Conservation (phyloP, 1,140 invertebrate species). For the Micrasema minimum region DNA sequence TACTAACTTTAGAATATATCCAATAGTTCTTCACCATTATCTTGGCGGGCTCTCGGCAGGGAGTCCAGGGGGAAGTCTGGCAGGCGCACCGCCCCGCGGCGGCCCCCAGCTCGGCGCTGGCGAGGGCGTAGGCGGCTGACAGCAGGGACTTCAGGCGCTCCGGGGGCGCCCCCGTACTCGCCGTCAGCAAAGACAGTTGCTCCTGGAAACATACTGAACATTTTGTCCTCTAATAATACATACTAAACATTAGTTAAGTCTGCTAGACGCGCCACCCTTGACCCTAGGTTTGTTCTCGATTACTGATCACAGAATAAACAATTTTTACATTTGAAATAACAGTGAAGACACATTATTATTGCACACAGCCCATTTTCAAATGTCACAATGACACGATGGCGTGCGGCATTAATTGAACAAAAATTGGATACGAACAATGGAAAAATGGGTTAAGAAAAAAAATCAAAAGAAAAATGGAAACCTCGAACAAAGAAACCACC, state of each 20-base stretch:
- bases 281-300: too few relatives aligned
- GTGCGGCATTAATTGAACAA: not conserved
- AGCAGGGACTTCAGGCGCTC: constrained; percentile 76
- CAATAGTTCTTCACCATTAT: constrained; percentile 78
- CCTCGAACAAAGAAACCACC: not conserved
- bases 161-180: constrained; percentile 66
- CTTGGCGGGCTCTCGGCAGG: constrained; percentile 71
- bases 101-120: constrained; percentile 74
- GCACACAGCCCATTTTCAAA: not conserved
- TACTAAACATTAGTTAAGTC: not conserved
- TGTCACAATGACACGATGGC: constrained; percentile 6
- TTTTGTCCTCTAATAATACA: not conserved
- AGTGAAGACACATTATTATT: not conserved
- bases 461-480: constrained; percentile 12
- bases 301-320: too few relatives aligned
- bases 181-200: constrained; percentile 67
- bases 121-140: constrained; percentile 79
- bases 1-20: too few relatives aligned
- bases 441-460: constrained; percentile 18
- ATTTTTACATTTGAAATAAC: not conserved
- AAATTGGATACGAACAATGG: constrained; percentile 7
- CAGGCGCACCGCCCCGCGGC: constrained; percentile 76
- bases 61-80: constrained; percentile 94
- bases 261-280: too few relatives aligned
- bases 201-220: constrained; percentile 63